phyloP scores from a whole-genome alignment of 2,113 vertebrate species.

The Seriola aureovittata region DNA sequence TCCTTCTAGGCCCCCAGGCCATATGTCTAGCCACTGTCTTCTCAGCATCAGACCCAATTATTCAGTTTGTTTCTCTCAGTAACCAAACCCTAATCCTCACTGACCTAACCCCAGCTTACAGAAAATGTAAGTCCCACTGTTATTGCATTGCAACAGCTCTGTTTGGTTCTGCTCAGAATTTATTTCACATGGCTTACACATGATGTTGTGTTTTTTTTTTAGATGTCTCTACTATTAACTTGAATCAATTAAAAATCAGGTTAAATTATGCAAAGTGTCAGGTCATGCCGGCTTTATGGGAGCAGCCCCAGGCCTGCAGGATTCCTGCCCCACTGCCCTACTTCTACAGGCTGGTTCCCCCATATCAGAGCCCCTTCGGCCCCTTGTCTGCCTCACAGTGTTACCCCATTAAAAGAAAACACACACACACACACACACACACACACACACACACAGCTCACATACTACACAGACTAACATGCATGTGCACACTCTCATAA shows the following conservation, averaged over 20 bases:
- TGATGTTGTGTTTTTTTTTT: neutral
- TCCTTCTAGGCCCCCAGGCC: constrained; percentile 53
- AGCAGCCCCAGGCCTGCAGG: constrained; percentile 18
- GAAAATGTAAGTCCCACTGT: neutral
- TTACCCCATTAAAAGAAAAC: constrained; percentile 14
- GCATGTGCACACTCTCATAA: constrained; percentile 56
- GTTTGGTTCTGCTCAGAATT: neutral
- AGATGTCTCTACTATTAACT: neutral
- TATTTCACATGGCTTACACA: neutral
- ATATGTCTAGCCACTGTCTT: constrained; percentile 69
- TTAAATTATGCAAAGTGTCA: constrained; percentile 31
- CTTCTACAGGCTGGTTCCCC: constrained; percentile 46
- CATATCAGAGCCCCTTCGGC: constrained; percentile 10
- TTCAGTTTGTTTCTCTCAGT: constrained; percentile 52
- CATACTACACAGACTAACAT: constrained; percentile 24
- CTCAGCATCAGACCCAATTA: constrained; percentile 66
- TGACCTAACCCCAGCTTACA: neutral
- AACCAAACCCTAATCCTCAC: constrained; percentile 34
- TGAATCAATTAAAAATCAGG: constrained; percentile 32
- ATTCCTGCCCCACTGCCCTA: constrained; percentile 70
- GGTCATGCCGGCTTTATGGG: constrained; percentile 28
- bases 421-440: neutral
- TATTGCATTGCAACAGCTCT: neutral
- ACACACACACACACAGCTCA: neutral
- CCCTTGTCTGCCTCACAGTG: neutral